Evolutionary conservation across 2,888 invertebrate species (phyloP).

Genomic region (Sympetrum striolatum): DNA sequence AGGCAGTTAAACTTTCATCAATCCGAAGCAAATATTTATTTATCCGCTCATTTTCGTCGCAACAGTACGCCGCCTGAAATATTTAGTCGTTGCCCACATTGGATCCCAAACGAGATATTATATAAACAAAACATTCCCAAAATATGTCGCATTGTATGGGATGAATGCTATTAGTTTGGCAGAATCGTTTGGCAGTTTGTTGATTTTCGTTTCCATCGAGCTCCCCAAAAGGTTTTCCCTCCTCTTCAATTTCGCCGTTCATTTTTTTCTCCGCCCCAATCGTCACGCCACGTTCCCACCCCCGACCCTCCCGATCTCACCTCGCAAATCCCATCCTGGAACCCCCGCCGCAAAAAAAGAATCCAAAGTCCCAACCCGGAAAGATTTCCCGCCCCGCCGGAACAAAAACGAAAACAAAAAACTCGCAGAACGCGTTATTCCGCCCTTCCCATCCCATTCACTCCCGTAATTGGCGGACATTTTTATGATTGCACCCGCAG

Average conservation of each 20-base stretch:
- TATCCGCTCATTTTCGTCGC: not conserved
- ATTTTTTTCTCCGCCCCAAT: not conserved
- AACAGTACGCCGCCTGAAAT: not conserved
- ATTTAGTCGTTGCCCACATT: not conserved
- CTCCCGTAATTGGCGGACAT: conserved; percentile 37
- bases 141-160: not conserved
- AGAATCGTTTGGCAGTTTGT: not conserved
- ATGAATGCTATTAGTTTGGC: not conserved
- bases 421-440: conserved; percentile 3
- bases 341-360: not conserved
- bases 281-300: not conserved
- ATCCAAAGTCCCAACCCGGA: not conserved
- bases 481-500: conserved; percentile 36
- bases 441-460: conserved; percentile 20
- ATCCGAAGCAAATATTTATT: not conserved
- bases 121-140: not conserved
- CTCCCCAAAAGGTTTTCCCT: not conserved
- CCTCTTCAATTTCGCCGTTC: not conserved
- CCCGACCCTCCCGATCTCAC: not conserved
- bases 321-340: not conserved
- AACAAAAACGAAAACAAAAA: not conserved
- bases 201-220: not conserved
- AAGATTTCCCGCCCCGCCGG: not conserved
- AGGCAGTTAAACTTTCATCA: not conserved
- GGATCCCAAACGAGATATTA: too few relatives aligned